Percentiles rank a stretch among this genome's conserved stretches.
phyloP scores from a whole-genome alignment of 2,797 vertebrate species.

The Myripristis jacobus region DNA sequence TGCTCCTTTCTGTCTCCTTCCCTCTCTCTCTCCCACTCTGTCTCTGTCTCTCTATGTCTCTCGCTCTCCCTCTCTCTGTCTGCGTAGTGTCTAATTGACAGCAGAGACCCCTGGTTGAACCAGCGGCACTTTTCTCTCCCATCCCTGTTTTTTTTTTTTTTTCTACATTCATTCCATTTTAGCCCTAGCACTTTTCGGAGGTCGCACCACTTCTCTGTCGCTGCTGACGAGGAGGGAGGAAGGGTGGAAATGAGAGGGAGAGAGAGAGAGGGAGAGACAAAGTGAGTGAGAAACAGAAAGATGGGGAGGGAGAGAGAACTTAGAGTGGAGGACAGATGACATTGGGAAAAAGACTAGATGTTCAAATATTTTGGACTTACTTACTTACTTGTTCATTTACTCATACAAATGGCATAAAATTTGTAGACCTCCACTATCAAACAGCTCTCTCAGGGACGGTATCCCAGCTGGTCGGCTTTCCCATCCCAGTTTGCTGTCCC shows the following conservation, averaged over 20 bases:
- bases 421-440: too few relatives aligned
- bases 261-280: not conserved
- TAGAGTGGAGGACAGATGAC: too few relatives aligned
- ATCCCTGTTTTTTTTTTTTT: not conserved
- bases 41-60: constrained; percentile 42
- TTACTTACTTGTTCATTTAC: too few relatives aligned
- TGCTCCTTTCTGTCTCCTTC: too few relatives aligned
- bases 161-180: constrained; percentile 50
- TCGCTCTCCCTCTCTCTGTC: constrained; percentile 60
- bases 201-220: constrained; percentile 51
- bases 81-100: constrained; percentile 79
- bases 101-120: constrained; percentile 79
- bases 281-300: constrained; percentile 1
- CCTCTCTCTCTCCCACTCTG: too few relatives aligned
- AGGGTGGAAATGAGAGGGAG: constrained; percentile 6
- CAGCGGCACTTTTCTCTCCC: constrained; percentile 49
- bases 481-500: too few relatives aligned
- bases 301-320: not conserved
- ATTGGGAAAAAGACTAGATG: too few relatives aligned
- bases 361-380: too few relatives aligned
- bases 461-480: too few relatives aligned
- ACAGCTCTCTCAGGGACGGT: too few relatives aligned
- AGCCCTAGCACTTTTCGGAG: constrained; percentile 49
- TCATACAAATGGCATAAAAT: too few relatives aligned
- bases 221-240: constrained; percentile 15